Evolutionary conservation across 2,113 vertebrate species (phyloP), one percentile per base, ranked within the genome.

Genomic region (Centropristis striata): DNA sequence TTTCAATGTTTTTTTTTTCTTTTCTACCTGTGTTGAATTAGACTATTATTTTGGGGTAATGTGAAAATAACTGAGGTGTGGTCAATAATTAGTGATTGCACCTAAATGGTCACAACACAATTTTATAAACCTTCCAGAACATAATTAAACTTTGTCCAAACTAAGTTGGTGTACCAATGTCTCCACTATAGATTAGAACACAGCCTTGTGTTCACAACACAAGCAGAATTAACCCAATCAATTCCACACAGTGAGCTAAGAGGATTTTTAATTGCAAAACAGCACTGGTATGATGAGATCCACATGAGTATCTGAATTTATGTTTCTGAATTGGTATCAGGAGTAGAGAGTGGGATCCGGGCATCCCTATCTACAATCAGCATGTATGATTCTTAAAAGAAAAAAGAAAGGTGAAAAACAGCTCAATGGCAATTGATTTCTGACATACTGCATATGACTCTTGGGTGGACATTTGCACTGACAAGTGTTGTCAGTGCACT

Each of bases 21-120:
- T 61, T 60, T 21, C 8, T 36, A 12, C 25, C 49, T n/a, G 2
- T 16, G 39, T 32, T 78, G 41, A 74, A n/a, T 69, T 64, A 50
- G 55, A 47, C 4, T 42, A 21, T 37, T 3, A 1, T 18, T 47
- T 32, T 21, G 42, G 18, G 25, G 28, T 41, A 44, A 83, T 41
- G 18, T 12, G 16, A 10, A 28, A 39, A 39, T 58, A 42, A 58
- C 46, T 41, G 32, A 58, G 58, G 53, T 71, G 68, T 5, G 0
- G 68, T 64, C 3, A 39, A 61, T 81, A 76, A 72, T 67, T 36
- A 76, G 20, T n/a, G 67, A 80, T 73, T 57, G 23, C n/a, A 49
- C 47, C 16, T 51, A 42, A 78, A 49, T 80, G 61, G 46, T 63
- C 36, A 42, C 50, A 42, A 58, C 47, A 65, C 10, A 25, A 4